Base-by-base conservation (phyloP, 1,140 invertebrate genomes). In the Homarus americanus region DNA sequence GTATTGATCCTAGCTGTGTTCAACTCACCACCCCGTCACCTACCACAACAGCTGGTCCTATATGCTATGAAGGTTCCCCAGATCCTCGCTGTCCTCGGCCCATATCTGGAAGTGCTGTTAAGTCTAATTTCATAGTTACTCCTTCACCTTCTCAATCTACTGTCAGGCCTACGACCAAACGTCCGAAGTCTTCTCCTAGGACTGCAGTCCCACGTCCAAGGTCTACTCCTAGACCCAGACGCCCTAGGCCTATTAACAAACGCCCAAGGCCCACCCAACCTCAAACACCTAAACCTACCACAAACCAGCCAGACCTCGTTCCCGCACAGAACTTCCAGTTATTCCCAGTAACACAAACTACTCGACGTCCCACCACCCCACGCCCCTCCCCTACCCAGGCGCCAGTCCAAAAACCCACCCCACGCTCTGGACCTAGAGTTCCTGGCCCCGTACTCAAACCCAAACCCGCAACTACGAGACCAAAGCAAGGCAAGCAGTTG, bases 231-330 rank as follows among this genome's bases (percentile, higher is more conserved):
- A 40, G 66, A 44, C 80, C 82, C 9, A 78, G 34, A 41, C n/a
- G n/a, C n/a, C 41, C 66, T 66, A 73, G 49, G n/a, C 87, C 88
- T n/a, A 41, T 78, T 36, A 34, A 10, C 1, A 20, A 10, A 66
- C 53, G 34, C 38, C 79, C 41, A 32, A 41, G 78, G 5, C 66
- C 63, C n/a, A 41, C 78, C n/a, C 95, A 0, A 96, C 96, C 24
- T 94, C 94, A 38, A 95, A 95, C 85, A 93, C 95, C 41, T 94
- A 44, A 49, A 73, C 87, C 78, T 28, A 82, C 78, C 28, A 72
- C 78, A 9, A 4, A 38, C 20, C 32, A 73, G 24, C 69, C 44
- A 76, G 41, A 44, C n/a, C 34, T 2, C n/a, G 53, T n/a, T 28
- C 20, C 94, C 0, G 93, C 94, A 15, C 96, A 95, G 93, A 94